Conservation (phyloP, 2,113 vertebrate genomes). For the Aspiorhynchus laticeps region DNA sequence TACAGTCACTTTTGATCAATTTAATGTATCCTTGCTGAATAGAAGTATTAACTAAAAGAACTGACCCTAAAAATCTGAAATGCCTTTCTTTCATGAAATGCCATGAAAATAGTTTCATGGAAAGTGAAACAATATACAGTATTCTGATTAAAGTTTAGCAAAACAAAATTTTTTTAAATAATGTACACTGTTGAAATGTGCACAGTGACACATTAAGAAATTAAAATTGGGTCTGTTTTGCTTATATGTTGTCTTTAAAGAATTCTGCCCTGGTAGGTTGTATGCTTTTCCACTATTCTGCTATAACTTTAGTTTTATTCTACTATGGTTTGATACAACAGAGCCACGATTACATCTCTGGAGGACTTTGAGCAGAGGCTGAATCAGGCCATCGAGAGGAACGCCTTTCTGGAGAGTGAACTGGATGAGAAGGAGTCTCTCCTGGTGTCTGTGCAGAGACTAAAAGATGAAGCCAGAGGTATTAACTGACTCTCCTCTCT, state of each 20-base stretch:
- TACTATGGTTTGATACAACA: slow-evolving; percentile 63
- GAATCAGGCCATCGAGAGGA: slow-evolving; percentile 98
- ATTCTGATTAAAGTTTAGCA: neutral
- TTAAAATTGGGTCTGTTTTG: neutral
- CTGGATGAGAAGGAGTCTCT: slow-evolving; percentile 97
- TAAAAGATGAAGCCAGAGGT: slow-evolving; percentile 98
- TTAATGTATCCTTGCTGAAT: neutral
- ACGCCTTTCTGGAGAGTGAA: slow-evolving; percentile 97
- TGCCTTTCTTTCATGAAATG: neutral
- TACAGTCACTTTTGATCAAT: neutral
- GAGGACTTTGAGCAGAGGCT: slow-evolving; percentile 97
- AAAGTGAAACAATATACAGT: neutral
- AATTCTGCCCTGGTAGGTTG: neutral
- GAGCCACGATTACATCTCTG: slow-evolving; percentile 94
- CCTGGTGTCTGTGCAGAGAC: slow-evolving; percentile 92
- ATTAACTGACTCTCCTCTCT: slow-evolving; percentile 52
- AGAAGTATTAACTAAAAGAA: neutral
- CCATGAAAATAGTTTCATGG: neutral
- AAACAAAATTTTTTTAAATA: neutral
- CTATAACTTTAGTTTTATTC: neutral
- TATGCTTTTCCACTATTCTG: neutral
- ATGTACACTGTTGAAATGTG: neutral
- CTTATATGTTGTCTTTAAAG: neutral
- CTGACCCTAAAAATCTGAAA: too few species aligned
- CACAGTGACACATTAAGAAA: neutral